phyloP scores from a whole-genome alignment of 30 jellyfish, hydroid and myxozoan species.

The Turritopsis rubra region DNA sequence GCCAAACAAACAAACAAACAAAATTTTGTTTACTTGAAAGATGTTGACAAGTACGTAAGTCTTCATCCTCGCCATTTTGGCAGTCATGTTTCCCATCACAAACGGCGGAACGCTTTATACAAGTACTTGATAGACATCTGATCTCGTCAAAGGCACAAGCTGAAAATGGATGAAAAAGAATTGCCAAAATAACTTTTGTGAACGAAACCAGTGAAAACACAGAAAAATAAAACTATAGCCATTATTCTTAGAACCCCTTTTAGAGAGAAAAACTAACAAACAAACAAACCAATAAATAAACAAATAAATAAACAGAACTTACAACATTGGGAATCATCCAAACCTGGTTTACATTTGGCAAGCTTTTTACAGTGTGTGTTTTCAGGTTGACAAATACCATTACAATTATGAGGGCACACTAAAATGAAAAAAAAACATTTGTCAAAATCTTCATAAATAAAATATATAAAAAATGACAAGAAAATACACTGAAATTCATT shows the following conservation, averaged over 20 bases:
- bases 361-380: background rate
- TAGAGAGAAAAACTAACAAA: background rate
- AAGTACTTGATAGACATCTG: background rate
- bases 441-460: too few relatives aligned
- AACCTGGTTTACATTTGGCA: constrained; percentile 1
- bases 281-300: background rate
- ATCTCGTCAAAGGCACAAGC: constrained; percentile 13
- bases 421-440: background rate
- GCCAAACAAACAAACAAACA: too few relatives aligned
- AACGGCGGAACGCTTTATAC: background rate
- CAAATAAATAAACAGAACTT: background rate
- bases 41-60: background rate
- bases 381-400: background rate
- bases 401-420: constrained; percentile 9
- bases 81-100: constrained; percentile 34
- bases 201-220: background rate
- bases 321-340: background rate
- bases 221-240: too few relatives aligned
- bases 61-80: constrained; percentile 33
- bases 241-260: too few relatives aligned
- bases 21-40: background rate
- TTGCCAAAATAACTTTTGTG: background rate
- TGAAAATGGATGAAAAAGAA: background rate
- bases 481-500: too few relatives aligned
- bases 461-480: too few relatives aligned